phyloP scores from a whole-genome alignment of 2,797 vertebrate genomes.

The Lophotriccus pileatus region DNA sequence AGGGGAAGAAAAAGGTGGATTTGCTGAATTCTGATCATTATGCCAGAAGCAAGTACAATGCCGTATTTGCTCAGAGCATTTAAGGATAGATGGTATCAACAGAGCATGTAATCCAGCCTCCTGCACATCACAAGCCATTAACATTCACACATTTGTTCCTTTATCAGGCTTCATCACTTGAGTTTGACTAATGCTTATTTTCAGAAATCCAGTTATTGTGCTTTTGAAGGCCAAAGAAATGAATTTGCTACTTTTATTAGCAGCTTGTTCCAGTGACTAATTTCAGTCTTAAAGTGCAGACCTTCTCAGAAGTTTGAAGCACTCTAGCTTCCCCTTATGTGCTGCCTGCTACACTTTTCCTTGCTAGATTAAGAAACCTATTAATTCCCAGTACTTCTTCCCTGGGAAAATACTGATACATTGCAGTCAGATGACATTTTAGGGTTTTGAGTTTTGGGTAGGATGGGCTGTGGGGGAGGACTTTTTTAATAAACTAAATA shows the following conservation, averaged over 20 bases:
- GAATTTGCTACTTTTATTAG: conserved; percentile 12
- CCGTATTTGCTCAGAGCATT: neutral
- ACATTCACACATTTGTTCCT: neutral
- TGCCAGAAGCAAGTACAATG: neutral
- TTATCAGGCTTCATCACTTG: conserved; percentile 15
- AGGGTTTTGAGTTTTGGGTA: neutral
- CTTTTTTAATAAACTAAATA: neutral
- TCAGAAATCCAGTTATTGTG: conserved; percentile 32
- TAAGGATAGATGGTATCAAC: conserved; percentile 16
- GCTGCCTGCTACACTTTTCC: neutral
- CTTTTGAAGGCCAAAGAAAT: neutral
- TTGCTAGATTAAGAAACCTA: neutral
- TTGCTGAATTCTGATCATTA: conserved; percentile 4
- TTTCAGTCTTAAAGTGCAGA: neutral
- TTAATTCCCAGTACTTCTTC: neutral
- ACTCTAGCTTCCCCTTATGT: neutral
- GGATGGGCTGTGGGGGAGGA: neutral
- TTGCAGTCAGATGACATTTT: neutral
- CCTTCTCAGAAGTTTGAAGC: neutral
- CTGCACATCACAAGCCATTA: neutral
- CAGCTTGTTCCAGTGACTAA: conserved; percentile 26
- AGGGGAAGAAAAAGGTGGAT: neutral
- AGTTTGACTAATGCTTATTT: conserved; percentile 47
- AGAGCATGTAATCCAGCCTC: neutral
- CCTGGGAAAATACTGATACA: neutral